A percentile compares a stretch with the other conserved stretches of the same genome.
Evolutionary conservation across 2,797 vertebrate genomes (phyloP).

Genomic region (Nyctibius grandis): DNA sequence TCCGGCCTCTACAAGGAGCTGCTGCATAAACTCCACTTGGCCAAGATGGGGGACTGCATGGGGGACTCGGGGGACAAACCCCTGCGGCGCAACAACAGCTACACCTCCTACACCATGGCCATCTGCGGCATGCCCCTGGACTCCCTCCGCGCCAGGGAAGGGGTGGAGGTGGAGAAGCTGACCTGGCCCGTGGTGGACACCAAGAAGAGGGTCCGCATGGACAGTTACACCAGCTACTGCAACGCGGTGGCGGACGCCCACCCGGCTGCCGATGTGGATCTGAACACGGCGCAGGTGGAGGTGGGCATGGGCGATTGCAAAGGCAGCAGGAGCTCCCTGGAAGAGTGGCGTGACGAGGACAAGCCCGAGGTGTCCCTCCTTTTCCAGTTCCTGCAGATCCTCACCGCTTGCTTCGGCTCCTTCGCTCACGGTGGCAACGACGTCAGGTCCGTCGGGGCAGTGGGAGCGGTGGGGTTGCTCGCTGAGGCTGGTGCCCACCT

Average conservation of each 20-base stretch:
- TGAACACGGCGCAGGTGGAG: constrained; percentile 71
- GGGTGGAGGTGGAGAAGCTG: constrained; percentile 76
- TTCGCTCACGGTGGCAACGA: constrained; percentile 87
- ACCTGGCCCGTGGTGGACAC: constrained; percentile 61
- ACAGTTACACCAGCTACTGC: constrained; percentile 92
- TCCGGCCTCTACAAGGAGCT: constrained; percentile 95
- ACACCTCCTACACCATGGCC: constrained; percentile 95
- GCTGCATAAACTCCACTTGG: constrained; percentile 90
- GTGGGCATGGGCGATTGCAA: constrained; percentile 69
- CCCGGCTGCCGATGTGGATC: constrained; percentile 73
- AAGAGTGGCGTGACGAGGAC: constrained; percentile 80
- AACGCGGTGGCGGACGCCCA: constrained; percentile 80
- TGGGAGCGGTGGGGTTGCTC: neutral
- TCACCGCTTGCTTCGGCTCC: constrained; percentile 83
- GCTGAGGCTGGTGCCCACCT: neutral
- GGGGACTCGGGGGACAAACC: constrained; percentile 87
- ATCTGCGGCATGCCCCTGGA: constrained; percentile 93
- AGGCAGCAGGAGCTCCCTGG: constrained; percentile 79
- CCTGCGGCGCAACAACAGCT: constrained; percentile 94
- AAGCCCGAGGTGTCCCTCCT: constrained; percentile 79
- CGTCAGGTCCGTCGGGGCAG: constrained; percentile 81
- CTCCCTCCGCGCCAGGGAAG: constrained; percentile 78
- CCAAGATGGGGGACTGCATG: constrained; percentile 93
- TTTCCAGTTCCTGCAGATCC: constrained; percentile 83
- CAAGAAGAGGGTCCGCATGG: constrained; percentile 84